A percentile compares a stretch with the other conserved stretches of the same genome.
Evolutionary conservation across 2,797 vertebrate genomes (phyloP).

Genomic region (Manis crassicaudata): DNA sequence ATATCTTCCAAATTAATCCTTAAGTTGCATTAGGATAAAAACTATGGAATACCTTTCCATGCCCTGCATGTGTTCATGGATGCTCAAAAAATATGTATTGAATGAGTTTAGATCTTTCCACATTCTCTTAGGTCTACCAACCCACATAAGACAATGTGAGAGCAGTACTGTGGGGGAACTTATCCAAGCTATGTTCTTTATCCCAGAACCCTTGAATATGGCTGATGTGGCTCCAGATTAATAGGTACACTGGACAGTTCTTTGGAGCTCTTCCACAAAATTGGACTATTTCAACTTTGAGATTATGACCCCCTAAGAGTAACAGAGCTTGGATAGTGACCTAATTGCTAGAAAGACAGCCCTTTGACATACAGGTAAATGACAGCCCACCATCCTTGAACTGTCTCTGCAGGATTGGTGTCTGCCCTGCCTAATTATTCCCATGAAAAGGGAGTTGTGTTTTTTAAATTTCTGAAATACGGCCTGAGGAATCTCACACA

Average conservation of each 20-base stretch:
- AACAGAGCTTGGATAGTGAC: not conserved
- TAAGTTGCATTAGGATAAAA: not conserved
- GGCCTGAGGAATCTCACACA: conserved; percentile 91
- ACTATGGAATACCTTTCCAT: not conserved
- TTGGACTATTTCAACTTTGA: not conserved
- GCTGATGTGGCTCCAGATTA: not conserved
- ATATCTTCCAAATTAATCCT: not conserved
- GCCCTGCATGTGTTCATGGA: not conserved
- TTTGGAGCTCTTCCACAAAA: not conserved
- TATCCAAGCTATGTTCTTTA: not conserved
- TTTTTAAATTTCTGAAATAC: conserved; percentile 90
- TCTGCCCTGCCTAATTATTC: conserved; percentile 92
- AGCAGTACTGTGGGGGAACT: not conserved
- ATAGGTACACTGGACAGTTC: not conserved
- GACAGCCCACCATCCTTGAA: conserved; percentile 93
- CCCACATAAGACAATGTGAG: not conserved
- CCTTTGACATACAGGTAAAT: conserved; percentile 90
- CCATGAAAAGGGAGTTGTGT: conserved; percentile 91
- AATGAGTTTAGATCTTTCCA: not conserved
- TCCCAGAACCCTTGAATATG: not conserved
- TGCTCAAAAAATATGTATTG: not conserved
- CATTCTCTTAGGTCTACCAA: not conserved
- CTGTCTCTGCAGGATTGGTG: conserved; percentile 92
- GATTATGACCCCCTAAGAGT: not conserved
- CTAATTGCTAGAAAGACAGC: conserved; percentile 78